phyloP scores from a whole-genome alignment of 2,888 invertebrate genomes.

The Criorhina ranunculi region DNA sequence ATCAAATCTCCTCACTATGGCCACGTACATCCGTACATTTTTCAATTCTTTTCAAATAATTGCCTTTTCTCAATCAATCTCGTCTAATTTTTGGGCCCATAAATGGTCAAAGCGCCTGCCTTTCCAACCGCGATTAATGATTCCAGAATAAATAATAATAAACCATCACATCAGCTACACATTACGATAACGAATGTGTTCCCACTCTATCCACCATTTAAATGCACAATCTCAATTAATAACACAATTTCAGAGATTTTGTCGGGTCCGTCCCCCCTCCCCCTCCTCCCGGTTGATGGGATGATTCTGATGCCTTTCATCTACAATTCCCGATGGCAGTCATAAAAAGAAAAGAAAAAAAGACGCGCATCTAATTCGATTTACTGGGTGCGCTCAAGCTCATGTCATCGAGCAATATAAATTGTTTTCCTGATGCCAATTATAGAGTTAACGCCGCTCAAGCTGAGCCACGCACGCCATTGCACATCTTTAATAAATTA shows the following conservation, averaged over 20 bases:
- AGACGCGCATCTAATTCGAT: conserved; percentile 49
- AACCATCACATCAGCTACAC: conserved; percentile 17
- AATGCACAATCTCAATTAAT: conserved; percentile 68
- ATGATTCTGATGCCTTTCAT: conserved; percentile 41
- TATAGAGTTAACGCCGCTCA: conserved; percentile 61
- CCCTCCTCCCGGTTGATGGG: background rate
- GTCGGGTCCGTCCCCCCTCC: conserved; percentile 7
- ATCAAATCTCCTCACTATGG: conserved; percentile 49
- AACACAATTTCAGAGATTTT: conserved; percentile 55
- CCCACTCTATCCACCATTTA: conserved; percentile 22
- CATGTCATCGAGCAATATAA: conserved; percentile 36
- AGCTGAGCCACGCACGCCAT: conserved; percentile 9
- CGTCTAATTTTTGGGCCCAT: conserved; percentile 27
- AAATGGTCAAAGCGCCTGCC: conserved; percentile 20
- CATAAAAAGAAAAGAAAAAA: too few relatives aligned
- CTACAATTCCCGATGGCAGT: conserved; percentile 36
- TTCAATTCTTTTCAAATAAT: conserved; percentile 58
- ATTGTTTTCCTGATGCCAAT: conserved; percentile 61
- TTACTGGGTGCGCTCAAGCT: conserved; percentile 21
- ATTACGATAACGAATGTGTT: conserved; percentile 22
- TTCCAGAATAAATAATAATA: conserved; percentile 23
- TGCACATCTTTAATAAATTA: conserved; percentile 65
- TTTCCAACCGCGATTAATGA: conserved; percentile 12
- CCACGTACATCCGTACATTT: conserved; percentile 33
- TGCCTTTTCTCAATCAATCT: conserved; percentile 47